These are phyloP conservation scores for Melitaea cinxia DNA, from an alignment of 1,140 invertebrate genomes.

Conservation along the genomic window DNA sequence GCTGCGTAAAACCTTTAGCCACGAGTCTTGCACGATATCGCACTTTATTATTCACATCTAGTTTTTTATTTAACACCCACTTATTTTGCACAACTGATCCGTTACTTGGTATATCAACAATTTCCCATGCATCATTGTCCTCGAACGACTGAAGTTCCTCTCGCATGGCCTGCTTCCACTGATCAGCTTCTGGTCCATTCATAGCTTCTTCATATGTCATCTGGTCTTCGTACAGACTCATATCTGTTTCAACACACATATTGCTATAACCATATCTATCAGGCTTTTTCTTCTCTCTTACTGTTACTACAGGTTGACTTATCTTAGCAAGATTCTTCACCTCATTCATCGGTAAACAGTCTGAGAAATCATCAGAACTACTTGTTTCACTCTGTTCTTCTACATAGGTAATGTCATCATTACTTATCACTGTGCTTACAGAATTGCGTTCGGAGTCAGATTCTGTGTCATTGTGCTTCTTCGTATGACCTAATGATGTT, in stretches of 20 bases:
- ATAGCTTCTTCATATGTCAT: no score
- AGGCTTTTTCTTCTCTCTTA: slow-evolving; percentile 14
- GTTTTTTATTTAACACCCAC: slow-evolving; percentile 44
- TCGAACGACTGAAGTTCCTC: slow-evolving; percentile 28
- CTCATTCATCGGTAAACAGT: no score
- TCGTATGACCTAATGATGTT: no score
- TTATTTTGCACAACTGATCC: slow-evolving; percentile 24
- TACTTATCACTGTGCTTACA: no score
- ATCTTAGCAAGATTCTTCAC: slow-evolving; percentile 2
- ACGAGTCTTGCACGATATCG: slow-evolving; percentile 37
- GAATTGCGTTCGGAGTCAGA: no score
- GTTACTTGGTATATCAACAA: not conserved
- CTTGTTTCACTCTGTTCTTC: no score
- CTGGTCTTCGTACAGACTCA: no score
- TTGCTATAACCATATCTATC: slow-evolving; percentile 16
- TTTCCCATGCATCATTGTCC: slow-evolving; percentile 24
- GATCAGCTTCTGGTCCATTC: slow-evolving; percentile 14
- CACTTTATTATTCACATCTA: slow-evolving; percentile 26
- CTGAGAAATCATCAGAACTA: no score
- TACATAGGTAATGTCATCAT: slow-evolving; percentile 7
- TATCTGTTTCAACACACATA: no score
- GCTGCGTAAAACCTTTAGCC: slow-evolving; percentile 36
- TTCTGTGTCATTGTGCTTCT: no score
- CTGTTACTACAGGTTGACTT: no score
- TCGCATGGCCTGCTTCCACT: slow-evolving; percentile 22